Evolutionary conservation across 2,888 invertebrate species (phyloP).

Genomic region (Leistus spinibarbis): DNA sequence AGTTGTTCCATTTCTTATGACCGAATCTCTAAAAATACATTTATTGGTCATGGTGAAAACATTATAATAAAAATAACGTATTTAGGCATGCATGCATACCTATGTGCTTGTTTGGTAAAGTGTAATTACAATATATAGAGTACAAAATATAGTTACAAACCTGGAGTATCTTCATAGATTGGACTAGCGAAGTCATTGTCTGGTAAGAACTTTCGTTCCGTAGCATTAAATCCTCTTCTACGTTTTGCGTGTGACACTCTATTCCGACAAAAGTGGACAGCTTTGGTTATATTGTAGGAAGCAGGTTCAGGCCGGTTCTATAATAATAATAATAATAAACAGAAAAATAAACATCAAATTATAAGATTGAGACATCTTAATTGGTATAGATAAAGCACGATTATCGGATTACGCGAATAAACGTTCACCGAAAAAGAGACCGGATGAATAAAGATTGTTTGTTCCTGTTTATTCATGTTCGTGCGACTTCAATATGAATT

Average conservation of each 20-base stretch:
- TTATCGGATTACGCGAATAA: background rate
- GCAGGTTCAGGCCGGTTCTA: constrained; percentile 45
- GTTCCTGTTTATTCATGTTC: constrained; percentile 21
- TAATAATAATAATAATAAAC: background rate
- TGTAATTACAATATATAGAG: background rate
- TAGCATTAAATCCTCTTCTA: constrained; percentile 46
- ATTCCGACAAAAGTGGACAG: constrained; percentile 46
- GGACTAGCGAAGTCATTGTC: constrained; percentile 15
- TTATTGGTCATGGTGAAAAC: too few species aligned
- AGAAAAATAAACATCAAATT: background rate
- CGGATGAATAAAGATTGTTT: constrained; percentile 25
- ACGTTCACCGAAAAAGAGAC: background rate
- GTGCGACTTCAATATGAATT: constrained; percentile 20
- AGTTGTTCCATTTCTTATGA: background rate
- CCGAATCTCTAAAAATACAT: too few species aligned
- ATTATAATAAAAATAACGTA: too few species aligned
- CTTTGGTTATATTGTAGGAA: constrained; percentile 44
- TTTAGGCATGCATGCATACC: too few species aligned
- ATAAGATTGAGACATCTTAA: background rate
- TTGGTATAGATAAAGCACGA: background rate
- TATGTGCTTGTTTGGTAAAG: background rate
- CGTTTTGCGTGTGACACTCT: constrained; percentile 47
- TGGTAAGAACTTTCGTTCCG: constrained; percentile 22
- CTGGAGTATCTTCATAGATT: constrained; percentile 7
- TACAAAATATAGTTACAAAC: constrained; percentile 1